These are phyloP conservation scores for Cosmia trapezina DNA, from an alignment of 2,888 invertebrate species.

Conservation along the genomic window DNA sequence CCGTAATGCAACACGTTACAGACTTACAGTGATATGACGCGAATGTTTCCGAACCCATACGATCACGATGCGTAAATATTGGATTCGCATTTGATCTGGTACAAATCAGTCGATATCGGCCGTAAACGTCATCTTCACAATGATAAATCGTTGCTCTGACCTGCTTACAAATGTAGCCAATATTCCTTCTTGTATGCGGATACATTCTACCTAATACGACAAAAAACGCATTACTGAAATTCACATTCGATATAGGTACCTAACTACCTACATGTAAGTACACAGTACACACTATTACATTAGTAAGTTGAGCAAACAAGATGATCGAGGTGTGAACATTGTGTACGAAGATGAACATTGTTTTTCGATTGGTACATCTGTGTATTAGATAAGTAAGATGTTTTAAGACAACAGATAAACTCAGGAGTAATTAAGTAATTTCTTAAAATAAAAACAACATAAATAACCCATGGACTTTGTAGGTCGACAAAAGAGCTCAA, in stretches of 20 bases:
- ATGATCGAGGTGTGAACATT: constrained; percentile 1
- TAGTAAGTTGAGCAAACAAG: constrained; percentile 32
- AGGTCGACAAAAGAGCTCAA: constrained; percentile 8
- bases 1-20: constrained; percentile 56
- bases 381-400: background rate
- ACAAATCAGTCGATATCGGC: constrained; percentile 81
- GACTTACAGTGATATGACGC: constrained; percentile 63
- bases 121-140: constrained; percentile 79
- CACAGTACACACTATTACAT: background rate
- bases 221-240: constrained; percentile 61
- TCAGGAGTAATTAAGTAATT: constrained; percentile 1
- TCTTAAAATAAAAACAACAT: constrained; percentile 12
- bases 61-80: constrained; percentile 78
- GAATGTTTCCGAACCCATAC: constrained; percentile 68
- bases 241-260: constrained; percentile 28
- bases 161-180: constrained; percentile 77
- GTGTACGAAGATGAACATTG: background rate
- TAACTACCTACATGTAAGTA: constrained; percentile 19
- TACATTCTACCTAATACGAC: constrained; percentile 57
- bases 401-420: background rate
- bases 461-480: constrained; percentile 6
- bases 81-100: constrained; percentile 81
- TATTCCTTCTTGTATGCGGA: constrained; percentile 59
- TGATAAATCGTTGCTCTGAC: constrained; percentile 81
- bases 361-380: background rate